Evolutionary conservation across 2,888 invertebrate genomes (phyloP), one percentile per base, ranked within the genome.

Genomic region (Steromphala cineraria): DNA sequence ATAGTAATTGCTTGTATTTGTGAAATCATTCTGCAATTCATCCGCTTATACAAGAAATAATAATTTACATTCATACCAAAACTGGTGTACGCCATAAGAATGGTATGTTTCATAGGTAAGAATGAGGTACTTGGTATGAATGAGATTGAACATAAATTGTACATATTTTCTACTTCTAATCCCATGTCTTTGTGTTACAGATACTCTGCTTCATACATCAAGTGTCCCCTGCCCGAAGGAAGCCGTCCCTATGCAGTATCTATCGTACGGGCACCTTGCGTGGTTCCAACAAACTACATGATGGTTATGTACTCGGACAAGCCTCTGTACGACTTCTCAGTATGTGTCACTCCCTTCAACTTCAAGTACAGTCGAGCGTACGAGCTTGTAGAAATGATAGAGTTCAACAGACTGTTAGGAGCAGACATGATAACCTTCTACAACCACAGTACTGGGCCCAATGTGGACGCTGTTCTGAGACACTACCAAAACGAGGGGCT

Each of bases 311-410:
- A 83, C 24, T 40, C 78, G 5, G 31, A 80, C n/a, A 40, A 62
- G 10, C 19, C 53, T 10, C 46, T 56, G 36, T 24, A 78, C 4
- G 78, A 88, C 8, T 90, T 90, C 78, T 88, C 90, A 0, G 85
- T 90, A 2, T 91, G 90, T 62, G 84, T 90, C 2, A 85, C 88
- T 10, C 90, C 91, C 0, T 76, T 91, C 2, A 89, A 90, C 81
- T 87, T 81, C 80, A 76, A 81, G 3, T 90, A 88, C 79, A 85
- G 86, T 19, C 82, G 86, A 7, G 89, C 89, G 5, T 89, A 89
- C 56, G 90, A 89, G 76, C 82, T 93, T 24, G 88, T 92, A 4
- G 91, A 93, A 82, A 92, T 92, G 89, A 87, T 93, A 4, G 92
- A 92, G 83, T 77, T 92, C 28, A 91, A 91, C 76, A 84, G 85